A percentile compares a stretch with the other conserved stretches of the same genome.
Conservation (phyloP, 2,888 invertebrate genomes). For the Noctua pronuba region DNA sequence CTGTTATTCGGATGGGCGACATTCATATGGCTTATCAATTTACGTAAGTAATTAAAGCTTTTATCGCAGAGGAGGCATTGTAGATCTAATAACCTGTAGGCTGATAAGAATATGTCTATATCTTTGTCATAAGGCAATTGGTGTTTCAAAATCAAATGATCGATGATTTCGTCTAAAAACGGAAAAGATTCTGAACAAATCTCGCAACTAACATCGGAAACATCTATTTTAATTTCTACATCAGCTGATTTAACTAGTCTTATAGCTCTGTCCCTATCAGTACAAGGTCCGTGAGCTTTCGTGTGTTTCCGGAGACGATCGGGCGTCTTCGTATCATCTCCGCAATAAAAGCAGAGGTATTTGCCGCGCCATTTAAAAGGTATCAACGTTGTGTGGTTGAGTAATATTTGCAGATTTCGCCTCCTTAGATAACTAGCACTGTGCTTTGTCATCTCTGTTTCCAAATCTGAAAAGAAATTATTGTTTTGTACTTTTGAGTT, state of each 20-base stretch:
- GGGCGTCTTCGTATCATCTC: constrained; percentile 74
- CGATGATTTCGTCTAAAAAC: constrained; percentile 59
- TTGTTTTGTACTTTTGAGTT: constrained; percentile 78
- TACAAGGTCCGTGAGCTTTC: constrained; percentile 76
- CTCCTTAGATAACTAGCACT: constrained; percentile 69
- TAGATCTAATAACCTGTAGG: constrained; percentile 78
- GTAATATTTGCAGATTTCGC: constrained; percentile 80
- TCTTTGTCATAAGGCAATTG: constrained; percentile 74
- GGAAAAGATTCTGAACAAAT: constrained; percentile 72
- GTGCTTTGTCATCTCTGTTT: constrained; percentile 73
- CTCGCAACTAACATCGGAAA: constrained; percentile 79
- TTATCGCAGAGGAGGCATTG: constrained; percentile 79
- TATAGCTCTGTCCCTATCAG: constrained; percentile 76
- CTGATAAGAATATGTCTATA: constrained; percentile 72
- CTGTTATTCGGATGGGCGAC: constrained; percentile 73
- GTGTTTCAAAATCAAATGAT: constrained; percentile 78
- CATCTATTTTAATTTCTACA: constrained; percentile 83
- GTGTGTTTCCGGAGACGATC: constrained; percentile 78
- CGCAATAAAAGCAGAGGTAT: constrained; percentile 85
- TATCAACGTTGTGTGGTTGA: constrained; percentile 84
- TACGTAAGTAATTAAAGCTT: constrained; percentile 73
- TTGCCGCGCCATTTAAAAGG: constrained; percentile 86
- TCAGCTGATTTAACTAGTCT: constrained; percentile 78
- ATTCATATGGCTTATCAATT: constrained; percentile 81
- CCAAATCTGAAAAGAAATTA: constrained; percentile 86